These are phyloP conservation scores for Xestoiulus laeticollis DNA, from an alignment of 2,888 invertebrate species.

Conservation along the genomic window DNA sequence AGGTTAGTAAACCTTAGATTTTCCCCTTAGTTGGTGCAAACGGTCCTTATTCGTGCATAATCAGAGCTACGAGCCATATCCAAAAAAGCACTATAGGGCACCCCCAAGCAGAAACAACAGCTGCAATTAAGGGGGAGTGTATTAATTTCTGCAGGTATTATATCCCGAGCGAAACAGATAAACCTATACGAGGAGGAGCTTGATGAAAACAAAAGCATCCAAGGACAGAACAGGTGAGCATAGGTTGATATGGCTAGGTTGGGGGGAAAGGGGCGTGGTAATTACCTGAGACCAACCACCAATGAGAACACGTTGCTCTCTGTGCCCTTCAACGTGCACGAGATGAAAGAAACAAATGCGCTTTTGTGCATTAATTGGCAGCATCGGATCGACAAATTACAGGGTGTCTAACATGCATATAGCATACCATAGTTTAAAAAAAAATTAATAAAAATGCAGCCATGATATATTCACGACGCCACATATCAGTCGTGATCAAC, in stretches of 20 bases:
- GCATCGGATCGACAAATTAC: slow-evolving; percentile 36
- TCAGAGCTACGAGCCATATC: neutral
- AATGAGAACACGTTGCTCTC: neutral
- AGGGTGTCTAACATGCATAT: slow-evolving; percentile 31
- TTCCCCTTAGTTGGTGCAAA: too few relatives aligned
- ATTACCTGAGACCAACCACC: slow-evolving; percentile 13
- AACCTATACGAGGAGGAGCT: slow-evolving; percentile 30
- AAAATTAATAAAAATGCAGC: neutral
- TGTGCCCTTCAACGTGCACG: slow-evolving; percentile 35
- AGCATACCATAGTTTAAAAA: neutral
- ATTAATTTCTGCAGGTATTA: slow-evolving; percentile 24
- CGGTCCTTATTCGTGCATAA: neutral
- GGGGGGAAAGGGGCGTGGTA: neutral
- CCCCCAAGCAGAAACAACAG: neutral
- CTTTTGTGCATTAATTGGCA: slow-evolving; percentile 36
- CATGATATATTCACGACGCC: slow-evolving; percentile 34
- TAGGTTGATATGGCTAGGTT: neutral
- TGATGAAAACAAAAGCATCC: slow-evolving; percentile 27
- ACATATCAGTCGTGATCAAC: neutral
- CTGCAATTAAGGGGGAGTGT: slow-evolving; percentile 14
- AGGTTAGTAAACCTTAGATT: too few relatives aligned
- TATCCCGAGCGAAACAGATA: neutral
- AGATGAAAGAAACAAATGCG: slow-evolving; percentile 41
- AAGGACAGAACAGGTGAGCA: slow-evolving; percentile 19
- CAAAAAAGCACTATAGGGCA: neutral